Evolutionary conservation across 2,113 vertebrate genomes (phyloP), one percentile per base, ranked within the genome.

Genomic region (Coptodon rendalli): DNA sequence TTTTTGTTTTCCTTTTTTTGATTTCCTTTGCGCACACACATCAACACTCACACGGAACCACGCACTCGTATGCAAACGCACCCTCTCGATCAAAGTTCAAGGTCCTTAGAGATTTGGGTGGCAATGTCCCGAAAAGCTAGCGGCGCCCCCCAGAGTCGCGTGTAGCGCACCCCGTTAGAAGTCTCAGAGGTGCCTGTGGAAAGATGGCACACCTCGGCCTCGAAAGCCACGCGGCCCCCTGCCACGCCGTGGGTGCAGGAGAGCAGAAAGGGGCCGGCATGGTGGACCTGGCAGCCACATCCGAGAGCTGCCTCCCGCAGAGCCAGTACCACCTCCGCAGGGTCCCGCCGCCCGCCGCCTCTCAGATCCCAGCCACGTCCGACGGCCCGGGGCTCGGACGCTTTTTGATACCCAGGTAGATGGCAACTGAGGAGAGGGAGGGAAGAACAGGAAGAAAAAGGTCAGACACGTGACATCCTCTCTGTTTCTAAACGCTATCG

Each of bases 381-480:
- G 96, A 95, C 61, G 95, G 93, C 86, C 96, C 96, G 92, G 96
- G 96, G 92, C 96, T 97, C 93, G 96, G 96, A 79, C 96, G 95
- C 97, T 98, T 97, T 94, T 97, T 98, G 97, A 98, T 98, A 95
- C 98, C 97, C 97, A 98, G 97, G 97, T 98, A 98, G 95, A 98
- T 98, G 96, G 98, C 98, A 96, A 98, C 98, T 98, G 52, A 6
- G 34, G 40, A 24, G 9, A 53, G 17, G 93, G 87, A 85, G 5
- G 6, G 19, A 9, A 9, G 29, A 78, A 78, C 2, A 19, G 4
- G 5, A 13, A 2, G 45, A 9, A 66, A 78, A 19, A 5, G 52
- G 45, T 86, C 6, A 57, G 14, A 9, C 19, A 27, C 9, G 22
- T 36, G 6, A 9, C 36, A 48, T 16, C 7, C 34, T 31, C 5